A percentile compares a stretch with the other conserved stretches of the same genome.
phyloP scores from a whole-genome alignment of 2,113 vertebrate species.

The Perognathus longimembris region DNA sequence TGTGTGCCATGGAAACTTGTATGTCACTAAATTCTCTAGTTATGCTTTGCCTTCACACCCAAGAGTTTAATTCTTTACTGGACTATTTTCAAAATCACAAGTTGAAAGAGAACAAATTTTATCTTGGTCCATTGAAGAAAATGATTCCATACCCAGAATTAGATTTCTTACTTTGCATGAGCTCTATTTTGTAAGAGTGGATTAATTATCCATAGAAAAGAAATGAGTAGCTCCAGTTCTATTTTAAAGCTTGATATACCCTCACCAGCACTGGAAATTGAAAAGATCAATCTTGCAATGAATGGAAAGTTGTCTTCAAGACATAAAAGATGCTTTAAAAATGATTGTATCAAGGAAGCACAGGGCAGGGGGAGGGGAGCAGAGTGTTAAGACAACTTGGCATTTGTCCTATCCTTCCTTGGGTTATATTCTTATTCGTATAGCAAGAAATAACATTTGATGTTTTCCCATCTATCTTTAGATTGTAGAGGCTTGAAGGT shows the following conservation, averaged over 20 bases:
- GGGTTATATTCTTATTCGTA: conserved; percentile 28
- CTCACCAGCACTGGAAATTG: conserved; percentile 80
- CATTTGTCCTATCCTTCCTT: neutral
- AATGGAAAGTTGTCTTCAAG: conserved; percentile 75
- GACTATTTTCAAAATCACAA: conserved; percentile 62
- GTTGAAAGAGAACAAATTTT: conserved; percentile 73
- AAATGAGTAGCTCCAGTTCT: conserved; percentile 80
- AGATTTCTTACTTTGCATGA: conserved; percentile 78
- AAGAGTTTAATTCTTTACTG: conserved; percentile 61
- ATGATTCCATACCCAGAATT: conserved; percentile 74
- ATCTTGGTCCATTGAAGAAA: conserved; percentile 66
- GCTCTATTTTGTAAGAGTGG: conserved; percentile 79
- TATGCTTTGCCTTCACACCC: conserved; percentile 66
- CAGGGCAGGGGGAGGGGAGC: neutral
- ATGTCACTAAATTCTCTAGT: conserved; percentile 33
- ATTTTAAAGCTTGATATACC: conserved; percentile 81
- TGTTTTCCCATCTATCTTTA: neutral
- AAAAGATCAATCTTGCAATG: conserved; percentile 86
- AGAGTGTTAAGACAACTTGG: conserved; percentile 3
- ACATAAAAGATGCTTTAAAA: conserved; percentile 77
- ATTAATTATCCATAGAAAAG: conserved; percentile 84
- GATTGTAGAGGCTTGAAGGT: neutral
- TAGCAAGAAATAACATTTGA: neutral
- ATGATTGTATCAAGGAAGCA: conserved; percentile 58
- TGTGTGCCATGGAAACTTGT: conserved; percentile 41